These are phyloP conservation scores for Phylloscopus trochiloides DNA, from an alignment of 2,113 vertebrate species.

Conservation along the genomic window DNA sequence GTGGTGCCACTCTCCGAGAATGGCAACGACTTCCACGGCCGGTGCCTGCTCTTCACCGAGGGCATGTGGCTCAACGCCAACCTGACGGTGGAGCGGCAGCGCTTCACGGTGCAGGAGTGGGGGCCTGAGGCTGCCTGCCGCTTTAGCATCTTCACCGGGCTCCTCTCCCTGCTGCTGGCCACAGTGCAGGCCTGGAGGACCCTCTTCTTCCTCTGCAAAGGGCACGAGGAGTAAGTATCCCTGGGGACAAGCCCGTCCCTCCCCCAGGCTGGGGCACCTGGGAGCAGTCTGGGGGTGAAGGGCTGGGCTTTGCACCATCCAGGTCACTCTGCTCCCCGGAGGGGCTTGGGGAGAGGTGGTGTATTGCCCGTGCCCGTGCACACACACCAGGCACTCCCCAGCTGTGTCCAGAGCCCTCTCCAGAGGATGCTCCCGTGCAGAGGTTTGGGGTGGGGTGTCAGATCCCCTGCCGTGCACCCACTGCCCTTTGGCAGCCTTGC, in stretches of 20 bases:
- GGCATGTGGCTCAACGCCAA: conserved; percentile 98
- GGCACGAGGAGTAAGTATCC: conserved; percentile 92
- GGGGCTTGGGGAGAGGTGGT: not conserved
- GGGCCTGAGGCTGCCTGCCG: conserved; percentile 91
- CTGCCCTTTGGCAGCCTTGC: not conserved
- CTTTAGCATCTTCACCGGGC: conserved; percentile 89
- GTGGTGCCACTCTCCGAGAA: conserved; percentile 94
- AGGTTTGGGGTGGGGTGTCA: not conserved
- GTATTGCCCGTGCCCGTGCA: not conserved
- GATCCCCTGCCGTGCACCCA: rapidly evolving
- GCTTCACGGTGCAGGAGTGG: conserved; percentile 97
- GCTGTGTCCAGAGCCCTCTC: not conserved
- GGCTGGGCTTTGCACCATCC: not conserved
- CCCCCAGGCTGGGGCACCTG: not conserved
- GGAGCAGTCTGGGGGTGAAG: not conserved
- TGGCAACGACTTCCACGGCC: conserved; percentile 88
- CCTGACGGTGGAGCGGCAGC: conserved; percentile 90
- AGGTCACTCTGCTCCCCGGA: not conserved
- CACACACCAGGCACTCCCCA: rapidly evolving
- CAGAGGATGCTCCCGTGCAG: rapidly evolving
- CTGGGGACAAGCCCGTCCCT: not conserved
- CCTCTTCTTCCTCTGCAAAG: conserved; percentile 94
- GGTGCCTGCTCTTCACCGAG: conserved; percentile 92
- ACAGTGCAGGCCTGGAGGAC: conserved; percentile 93
- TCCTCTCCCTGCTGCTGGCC: conserved; percentile 90